Conservation (phyloP, 2,888 invertebrate species). For the Mythimna loreyi region DNA sequence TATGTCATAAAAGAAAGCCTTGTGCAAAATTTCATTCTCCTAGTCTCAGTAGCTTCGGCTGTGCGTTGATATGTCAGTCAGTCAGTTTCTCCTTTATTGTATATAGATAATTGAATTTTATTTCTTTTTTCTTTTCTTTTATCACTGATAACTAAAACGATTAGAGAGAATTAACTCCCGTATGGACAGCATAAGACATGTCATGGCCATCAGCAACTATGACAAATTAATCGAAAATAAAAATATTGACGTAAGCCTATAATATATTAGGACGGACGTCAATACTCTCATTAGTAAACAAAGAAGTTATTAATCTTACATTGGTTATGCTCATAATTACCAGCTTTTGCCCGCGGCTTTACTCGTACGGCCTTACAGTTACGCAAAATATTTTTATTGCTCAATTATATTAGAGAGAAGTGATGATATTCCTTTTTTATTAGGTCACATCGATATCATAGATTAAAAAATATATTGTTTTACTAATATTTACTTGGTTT, state of each 20-base stretch:
- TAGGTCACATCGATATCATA: not conserved
- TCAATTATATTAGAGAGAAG: slow-evolving; percentile 39
- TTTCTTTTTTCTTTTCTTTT: too few relatives aligned
- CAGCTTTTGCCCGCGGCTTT: slow-evolving; percentile 37
- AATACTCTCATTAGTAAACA: slow-evolving; percentile 47
- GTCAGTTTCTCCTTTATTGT: too few relatives aligned
- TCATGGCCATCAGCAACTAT: not conserved
- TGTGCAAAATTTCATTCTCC: too few relatives aligned
- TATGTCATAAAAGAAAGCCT: too few relatives aligned
- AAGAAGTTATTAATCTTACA: slow-evolving; percentile 47
- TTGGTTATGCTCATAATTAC: slow-evolving; percentile 45
- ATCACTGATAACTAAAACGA: not conserved
- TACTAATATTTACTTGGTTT: not conserved
- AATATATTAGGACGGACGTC: slow-evolving; percentile 21
- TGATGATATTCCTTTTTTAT: slow-evolving; percentile 33
- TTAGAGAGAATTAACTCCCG: not conserved
- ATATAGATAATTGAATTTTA: too few relatives aligned
- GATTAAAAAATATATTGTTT: not conserved
- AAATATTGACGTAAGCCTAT: slow-evolving; percentile 8
- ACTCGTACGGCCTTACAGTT: slow-evolving; percentile 43
- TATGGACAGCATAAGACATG: not conserved
- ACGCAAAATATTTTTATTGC: slow-evolving; percentile 53
- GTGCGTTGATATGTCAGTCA: too few relatives aligned
- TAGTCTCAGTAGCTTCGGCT: too few relatives aligned
- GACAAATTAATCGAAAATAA: slow-evolving; percentile 29